Conservation (phyloP, 2,888 invertebrate species). For the Campoletis raptor region DNA sequence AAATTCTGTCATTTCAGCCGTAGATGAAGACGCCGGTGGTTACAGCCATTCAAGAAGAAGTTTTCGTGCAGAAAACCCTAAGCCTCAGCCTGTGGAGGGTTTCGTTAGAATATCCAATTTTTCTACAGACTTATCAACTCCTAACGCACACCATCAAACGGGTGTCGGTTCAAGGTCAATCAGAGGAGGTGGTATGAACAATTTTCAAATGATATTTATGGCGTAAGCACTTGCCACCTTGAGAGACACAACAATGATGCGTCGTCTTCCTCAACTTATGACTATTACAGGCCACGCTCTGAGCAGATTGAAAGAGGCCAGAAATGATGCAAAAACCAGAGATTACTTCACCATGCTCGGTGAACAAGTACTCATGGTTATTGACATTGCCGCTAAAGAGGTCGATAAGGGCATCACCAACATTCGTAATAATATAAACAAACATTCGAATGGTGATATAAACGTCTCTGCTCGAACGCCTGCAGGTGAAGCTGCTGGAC, state of each 20-base stretch:
- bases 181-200: constrained; percentile 12
- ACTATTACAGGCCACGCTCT: background rate
- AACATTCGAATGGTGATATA: constrained; percentile 54
- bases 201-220: background rate
- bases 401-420: constrained; percentile 45
- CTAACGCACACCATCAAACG: background rate
- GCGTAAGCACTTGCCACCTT: background rate
- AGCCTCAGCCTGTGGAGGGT: constrained; percentile 9
- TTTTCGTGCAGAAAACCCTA: background rate
- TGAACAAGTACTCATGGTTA: constrained; percentile 28
- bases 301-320: background rate
- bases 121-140: background rate
- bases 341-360: constrained; percentile 43
- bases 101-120: constrained; percentile 48
- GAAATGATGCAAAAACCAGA: background rate
- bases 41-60: background rate
- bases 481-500: constrained; percentile 32
- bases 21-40: background rate
- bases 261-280: background rate
- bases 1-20: constrained; percentile 59
- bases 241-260: background rate
- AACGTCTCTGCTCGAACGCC: constrained; percentile 41
- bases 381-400: constrained; percentile 55
- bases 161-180: constrained; percentile 34
- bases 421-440: constrained; percentile 31